Base-by-base conservation (phyloP, 2,797 vertebrate genomes). In the Bradypodion pumilum region DNA sequence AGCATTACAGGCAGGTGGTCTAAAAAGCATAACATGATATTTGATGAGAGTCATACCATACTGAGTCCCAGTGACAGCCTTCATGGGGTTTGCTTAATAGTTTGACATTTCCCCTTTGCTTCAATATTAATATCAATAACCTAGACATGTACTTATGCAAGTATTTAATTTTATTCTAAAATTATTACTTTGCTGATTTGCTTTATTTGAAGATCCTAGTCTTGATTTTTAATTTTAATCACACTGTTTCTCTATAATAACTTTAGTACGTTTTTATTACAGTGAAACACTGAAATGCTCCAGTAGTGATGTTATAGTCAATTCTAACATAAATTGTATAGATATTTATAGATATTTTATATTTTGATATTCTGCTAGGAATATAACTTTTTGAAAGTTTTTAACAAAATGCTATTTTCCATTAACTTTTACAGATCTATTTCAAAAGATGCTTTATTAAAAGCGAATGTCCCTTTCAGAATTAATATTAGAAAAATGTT, bases 1-100 rank as follows among this genome's bases (percentile, higher is more conserved):
- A 84, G 74, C 83, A 74, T 66, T 85, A 86, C 79, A 93, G 86
- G 80, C 75, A 73, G 83, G 85, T 93, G 85, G 87, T 90, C 86
- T 84, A 74, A 76, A 87, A 80, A 90, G 74, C 37, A 29, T 74
- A 88, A 86, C 88, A 86, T 88, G 87, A 68, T 80, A 62, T 29
- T 65, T 27, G n/a, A 29, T 52, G 5, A 35, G 59, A 60, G 27
- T 32, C 37, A 13, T 60, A 13, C 27, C 9, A 79, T 40, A 65
- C 21, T 65, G 59, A 49, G 37, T 2, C 27, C 13, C 8, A 29
- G 1, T 63, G 7, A 29, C 29, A 82, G 63, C 46, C 49, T 7
- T 21, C 32, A 25, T 35, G 13, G 13, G 4, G 25, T 6, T 49
- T 62, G 49, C 8, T 23, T 73, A 32, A 59, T 81, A 21, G 40